Evolutionary conservation across 1,140 invertebrate genomes (phyloP).

Genomic region (Drosophila orosa): DNA sequence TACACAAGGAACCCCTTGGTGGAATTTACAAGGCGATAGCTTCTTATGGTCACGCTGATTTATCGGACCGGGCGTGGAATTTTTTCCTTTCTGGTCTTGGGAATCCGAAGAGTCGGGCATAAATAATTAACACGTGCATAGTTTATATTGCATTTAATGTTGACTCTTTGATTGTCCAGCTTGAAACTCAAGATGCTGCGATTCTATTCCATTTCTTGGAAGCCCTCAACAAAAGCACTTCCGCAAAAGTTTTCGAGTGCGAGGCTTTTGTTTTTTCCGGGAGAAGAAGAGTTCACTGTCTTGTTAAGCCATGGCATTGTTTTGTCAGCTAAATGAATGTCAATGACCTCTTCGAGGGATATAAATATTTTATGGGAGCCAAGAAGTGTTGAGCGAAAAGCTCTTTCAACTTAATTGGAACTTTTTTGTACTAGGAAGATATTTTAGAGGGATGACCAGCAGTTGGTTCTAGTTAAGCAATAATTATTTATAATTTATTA

Average conservation of each 20-base stretch:
- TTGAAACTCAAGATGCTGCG: slow-evolving; percentile 29
- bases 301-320: slow-evolving; percentile 57
- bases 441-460: no score
- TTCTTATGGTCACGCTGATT: slow-evolving; percentile 49
- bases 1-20: slow-evolving; percentile 55
- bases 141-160: slow-evolving; percentile 63
- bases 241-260: slow-evolving; percentile 33
- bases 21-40: slow-evolving; percentile 59
- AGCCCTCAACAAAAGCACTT: slow-evolving; percentile 19
- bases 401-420: slow-evolving; percentile 13
- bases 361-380: slow-evolving; percentile 39
- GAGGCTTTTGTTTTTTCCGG: slow-evolving; percentile 32
- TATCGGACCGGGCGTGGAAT: slow-evolving; percentile 38
- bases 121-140: slow-evolving; percentile 80
- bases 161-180: slow-evolving; percentile 55
- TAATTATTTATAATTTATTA: not conserved
- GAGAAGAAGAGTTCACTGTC: slow-evolving; percentile 32
- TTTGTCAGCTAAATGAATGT: slow-evolving; percentile 34
- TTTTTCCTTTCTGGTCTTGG: slow-evolving; percentile 9
- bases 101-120: slow-evolving; percentile 30
- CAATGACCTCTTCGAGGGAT: slow-evolving; percentile 47
- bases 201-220: slow-evolving; percentile 28
- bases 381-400: slow-evolving; percentile 15
- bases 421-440: not conserved
- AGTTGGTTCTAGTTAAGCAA: not conserved